Evolutionary conservation across 2,113 vertebrate species (phyloP).

Genomic region (Pelobates fuscus): DNA sequence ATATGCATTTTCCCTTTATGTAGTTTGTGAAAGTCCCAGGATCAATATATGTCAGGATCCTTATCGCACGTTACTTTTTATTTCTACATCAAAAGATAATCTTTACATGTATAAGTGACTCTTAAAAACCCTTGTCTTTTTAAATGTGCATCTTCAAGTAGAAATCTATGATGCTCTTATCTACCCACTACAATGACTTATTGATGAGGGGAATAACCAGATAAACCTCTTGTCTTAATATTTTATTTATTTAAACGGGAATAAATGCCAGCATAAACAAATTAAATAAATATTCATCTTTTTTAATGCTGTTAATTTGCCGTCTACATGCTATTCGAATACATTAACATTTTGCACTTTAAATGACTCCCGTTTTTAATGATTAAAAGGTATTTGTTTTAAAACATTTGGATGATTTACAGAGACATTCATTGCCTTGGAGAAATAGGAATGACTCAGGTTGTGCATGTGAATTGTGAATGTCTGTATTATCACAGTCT

Average conservation of each 20-base stretch:
- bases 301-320: constrained; percentile 59
- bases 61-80: too few relatives aligned
- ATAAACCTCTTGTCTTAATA: constrained; percentile 23
- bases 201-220: constrained; percentile 14
- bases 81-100: too few relatives aligned
- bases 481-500: not conserved
- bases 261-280: constrained; percentile 57
- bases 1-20: too few relatives aligned
- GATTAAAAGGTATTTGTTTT: constrained; percentile 69
- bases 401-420: constrained; percentile 57
- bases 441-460: not conserved
- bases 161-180: not conserved
- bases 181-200: not conserved
- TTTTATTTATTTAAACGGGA: constrained; percentile 48
- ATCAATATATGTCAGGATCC: too few relatives aligned
- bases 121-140: not conserved
- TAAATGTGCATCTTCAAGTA: not conserved
- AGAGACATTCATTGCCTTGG: constrained; percentile 17
- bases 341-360: constrained; percentile 68
- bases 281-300: constrained; percentile 1
- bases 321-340: constrained; percentile 60
- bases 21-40: too few relatives aligned
- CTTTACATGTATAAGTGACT: not conserved
- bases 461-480: constrained; percentile 1
- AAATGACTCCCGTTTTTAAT: constrained; percentile 66